Percentiles rank a stretch among this genome's conserved stretches.
phyloP scores from a whole-genome alignment of 2,113 vertebrate species.

The Spilogale gracilis region DNA sequence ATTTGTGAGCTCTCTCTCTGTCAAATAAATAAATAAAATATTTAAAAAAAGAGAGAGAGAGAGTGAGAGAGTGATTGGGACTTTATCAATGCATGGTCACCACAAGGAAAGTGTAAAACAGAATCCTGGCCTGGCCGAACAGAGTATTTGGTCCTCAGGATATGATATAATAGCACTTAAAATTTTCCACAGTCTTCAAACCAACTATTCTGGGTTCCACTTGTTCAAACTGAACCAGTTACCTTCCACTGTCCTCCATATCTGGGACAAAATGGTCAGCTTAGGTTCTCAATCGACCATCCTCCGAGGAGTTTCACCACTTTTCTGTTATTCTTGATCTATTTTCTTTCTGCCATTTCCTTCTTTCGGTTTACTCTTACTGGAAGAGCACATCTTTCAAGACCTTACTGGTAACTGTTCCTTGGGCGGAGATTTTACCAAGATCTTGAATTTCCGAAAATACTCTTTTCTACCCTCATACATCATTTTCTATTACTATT shows the following conservation, averaged over 20 bases:
- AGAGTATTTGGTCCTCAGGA: background rate
- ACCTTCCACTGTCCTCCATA: background rate
- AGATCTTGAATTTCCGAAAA: background rate
- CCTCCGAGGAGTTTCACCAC: background rate
- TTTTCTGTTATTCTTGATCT: background rate
- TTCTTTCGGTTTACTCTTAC: background rate
- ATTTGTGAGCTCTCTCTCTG: too few species aligned
- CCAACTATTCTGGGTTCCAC: background rate
- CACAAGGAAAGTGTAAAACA: background rate
- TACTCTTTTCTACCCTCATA: background rate
- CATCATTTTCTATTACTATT: background rate
- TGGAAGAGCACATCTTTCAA: background rate
- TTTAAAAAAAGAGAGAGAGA: too few species aligned
- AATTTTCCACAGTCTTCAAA: background rate
- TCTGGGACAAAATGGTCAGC: background rate
- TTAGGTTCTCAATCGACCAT: background rate
- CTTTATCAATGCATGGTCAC: background rate
- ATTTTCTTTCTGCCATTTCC: background rate
- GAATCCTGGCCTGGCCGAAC: background rate
- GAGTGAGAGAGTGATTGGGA: background rate
- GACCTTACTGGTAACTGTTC: background rate
- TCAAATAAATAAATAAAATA: too few species aligned
- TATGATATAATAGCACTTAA: accelerated
- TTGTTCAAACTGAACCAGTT: accelerated
- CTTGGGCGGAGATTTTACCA: background rate